Conservation (phyloP, 2,888 invertebrate species). For the Gari tellinella region DNA sequence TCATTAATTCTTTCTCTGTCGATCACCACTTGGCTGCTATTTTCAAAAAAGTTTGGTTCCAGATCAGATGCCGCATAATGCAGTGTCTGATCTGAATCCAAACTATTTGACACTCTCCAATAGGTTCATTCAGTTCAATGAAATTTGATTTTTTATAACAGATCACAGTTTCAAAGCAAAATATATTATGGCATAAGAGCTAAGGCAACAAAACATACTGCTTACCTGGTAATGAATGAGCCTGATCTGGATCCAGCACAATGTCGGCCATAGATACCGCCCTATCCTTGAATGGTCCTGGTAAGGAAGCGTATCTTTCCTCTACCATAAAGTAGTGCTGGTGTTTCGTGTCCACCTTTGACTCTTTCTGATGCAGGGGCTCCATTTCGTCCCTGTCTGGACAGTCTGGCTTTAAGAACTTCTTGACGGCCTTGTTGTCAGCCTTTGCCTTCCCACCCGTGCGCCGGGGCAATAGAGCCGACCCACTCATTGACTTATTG, state of each 20-base stretch:
- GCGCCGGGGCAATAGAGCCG: not conserved
- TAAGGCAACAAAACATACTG: not conserved
- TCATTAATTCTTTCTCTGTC: too few relatives aligned
- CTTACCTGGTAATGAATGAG: slow-evolving; percentile 18
- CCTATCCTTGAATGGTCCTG: slow-evolving; percentile 19
- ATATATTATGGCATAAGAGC: not conserved
- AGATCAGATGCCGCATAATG: too few relatives aligned
- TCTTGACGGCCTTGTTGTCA: slow-evolving; percentile 28
- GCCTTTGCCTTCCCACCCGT: slow-evolving; percentile 25
- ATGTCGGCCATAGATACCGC: slow-evolving; percentile 55
- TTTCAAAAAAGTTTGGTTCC: too few relatives aligned
- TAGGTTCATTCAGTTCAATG: not conserved
- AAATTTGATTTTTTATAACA: not conserved
- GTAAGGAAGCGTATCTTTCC: slow-evolving; percentile 21
- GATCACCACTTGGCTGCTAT: too few relatives aligned
- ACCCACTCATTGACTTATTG: slow-evolving; percentile 19
- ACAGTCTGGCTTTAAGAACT: slow-evolving; percentile 31
- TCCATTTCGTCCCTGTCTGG: slow-evolving; percentile 42
- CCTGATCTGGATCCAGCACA: slow-evolving; percentile 31
- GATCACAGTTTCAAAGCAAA: not conserved
- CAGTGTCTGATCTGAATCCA: too few relatives aligned
- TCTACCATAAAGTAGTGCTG: slow-evolving; percentile 11
- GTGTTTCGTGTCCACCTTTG: not conserved
- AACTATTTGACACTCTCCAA: too few relatives aligned
- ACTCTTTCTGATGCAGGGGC: slow-evolving; percentile 22